A percentile compares a stretch with the other conserved stretches of the same genome.
Evolutionary conservation across 37 sponge, comb jelly and placozoan genomes (phyloP).

Genomic region (Theonella swinhoei): DNA sequence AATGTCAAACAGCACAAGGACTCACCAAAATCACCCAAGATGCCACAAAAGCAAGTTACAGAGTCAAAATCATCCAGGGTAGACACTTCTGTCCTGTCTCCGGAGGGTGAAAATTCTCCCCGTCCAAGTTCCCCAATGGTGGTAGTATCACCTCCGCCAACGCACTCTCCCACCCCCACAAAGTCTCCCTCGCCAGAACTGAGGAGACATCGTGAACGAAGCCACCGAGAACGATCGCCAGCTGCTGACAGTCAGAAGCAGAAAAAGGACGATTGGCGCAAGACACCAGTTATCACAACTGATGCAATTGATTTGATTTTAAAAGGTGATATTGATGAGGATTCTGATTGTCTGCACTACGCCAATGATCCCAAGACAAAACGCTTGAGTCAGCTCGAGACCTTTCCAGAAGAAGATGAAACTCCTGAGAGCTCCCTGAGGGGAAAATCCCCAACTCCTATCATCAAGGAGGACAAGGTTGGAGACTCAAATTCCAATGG

Average conservation of each 20-base stretch:
- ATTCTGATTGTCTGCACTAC: background rate
- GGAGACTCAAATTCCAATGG: background rate
- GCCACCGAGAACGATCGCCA: background rate
- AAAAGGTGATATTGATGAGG: conserved; percentile 22
- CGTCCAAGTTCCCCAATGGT: background rate
- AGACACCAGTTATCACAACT: conserved; percentile 37
- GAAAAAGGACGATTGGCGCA: conserved; percentile 1
- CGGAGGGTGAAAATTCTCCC: background rate
- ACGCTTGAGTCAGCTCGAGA: conserved; percentile 1
- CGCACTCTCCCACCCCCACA: background rate
- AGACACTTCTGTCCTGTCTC: background rate
- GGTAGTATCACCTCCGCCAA: background rate
- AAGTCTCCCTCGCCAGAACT: background rate
- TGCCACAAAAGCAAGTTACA: background rate
- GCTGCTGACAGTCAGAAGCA: background rate
- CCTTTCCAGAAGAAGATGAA: conserved; percentile 47
- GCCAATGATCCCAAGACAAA: background rate
- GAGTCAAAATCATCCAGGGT: background rate
- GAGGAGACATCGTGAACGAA: background rate
- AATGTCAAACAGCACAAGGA: background rate
- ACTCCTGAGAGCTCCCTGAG: background rate
- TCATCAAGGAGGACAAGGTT: background rate
- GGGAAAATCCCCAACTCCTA: background rate
- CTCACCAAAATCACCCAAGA: background rate
- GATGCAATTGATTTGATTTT: conserved; percentile 34